A percentile compares a stretch with the other conserved stretches of the same genome.
Evolutionary conservation across 2,888 invertebrate species (phyloP).

Genomic region (Megastigmus dorsalis): DNA sequence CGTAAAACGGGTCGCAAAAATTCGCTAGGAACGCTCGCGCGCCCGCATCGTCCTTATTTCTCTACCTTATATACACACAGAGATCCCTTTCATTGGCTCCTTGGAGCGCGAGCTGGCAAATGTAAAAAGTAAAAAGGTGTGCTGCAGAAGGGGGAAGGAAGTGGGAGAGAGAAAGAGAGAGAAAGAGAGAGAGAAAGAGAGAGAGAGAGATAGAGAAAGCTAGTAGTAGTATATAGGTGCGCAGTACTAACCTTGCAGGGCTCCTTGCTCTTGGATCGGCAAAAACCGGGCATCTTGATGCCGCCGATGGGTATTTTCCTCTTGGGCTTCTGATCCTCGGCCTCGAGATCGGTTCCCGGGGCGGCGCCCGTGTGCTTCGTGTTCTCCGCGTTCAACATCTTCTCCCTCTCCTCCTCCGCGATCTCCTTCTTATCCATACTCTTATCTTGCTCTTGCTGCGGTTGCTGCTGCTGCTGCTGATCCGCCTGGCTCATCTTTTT

Average conservation of each 20-base stretch:
- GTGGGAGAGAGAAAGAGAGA: too few species aligned
- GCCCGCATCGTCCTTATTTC: neutral
- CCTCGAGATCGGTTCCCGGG: slow-evolving; percentile 71
- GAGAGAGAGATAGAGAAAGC: neutral
- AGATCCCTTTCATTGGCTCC: too few species aligned
- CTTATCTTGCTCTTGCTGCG: slow-evolving; percentile 61
- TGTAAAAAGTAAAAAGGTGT: too few species aligned
- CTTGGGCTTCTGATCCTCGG: slow-evolving; percentile 76
- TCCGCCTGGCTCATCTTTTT: slow-evolving; percentile 61
- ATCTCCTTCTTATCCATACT: slow-evolving; percentile 72
- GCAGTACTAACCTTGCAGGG: slow-evolving; percentile 79
- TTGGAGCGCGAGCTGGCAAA: too few species aligned
- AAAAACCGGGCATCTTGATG: slow-evolving; percentile 92
- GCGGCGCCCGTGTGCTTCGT: slow-evolving; percentile 76
- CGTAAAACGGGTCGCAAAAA: slow-evolving; percentile 1
- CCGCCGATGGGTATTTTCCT: slow-evolving; percentile 91
- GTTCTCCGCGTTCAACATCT: slow-evolving; percentile 80
- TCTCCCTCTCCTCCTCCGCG: slow-evolving; percentile 76
- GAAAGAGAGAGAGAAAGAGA: neutral
- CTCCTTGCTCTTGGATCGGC: slow-evolving; percentile 85
- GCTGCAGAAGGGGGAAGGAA: neutral
- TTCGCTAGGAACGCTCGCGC: too few species aligned
- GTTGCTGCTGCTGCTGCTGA: slow-evolving; percentile 53
- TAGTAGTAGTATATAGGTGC: neutral
- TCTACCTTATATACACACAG: too few species aligned